Evolutionary conservation across 1,140 invertebrate species (phyloP), one percentile per base, ranked within the genome.

Genomic region (Papilio dardanus): DNA sequence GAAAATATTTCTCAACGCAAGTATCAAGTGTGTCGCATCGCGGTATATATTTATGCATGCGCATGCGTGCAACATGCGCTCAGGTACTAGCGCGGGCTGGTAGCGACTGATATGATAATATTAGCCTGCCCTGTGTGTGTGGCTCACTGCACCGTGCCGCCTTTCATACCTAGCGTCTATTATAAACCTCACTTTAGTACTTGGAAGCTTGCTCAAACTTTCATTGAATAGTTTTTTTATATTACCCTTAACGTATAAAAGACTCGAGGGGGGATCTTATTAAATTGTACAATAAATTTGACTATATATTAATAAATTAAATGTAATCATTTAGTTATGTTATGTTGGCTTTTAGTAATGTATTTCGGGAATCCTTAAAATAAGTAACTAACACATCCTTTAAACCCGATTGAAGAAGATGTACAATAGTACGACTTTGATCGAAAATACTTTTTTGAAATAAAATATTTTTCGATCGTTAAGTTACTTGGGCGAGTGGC

Each of bases 31-130:
- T 21, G 50, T 31, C 46, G 3, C 28, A 54, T 75, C 82, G 82
- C 68, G 77, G 78, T 88, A 82, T 76, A 83, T 76, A 85, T 80
- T 83, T 81, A 82, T 77, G 79, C 84, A 87, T 87, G 85, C 85
- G 85, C 86, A 84, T 90, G 86, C 87, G 88, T 88, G 85, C 79
- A 84, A 83, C 86, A 84, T 85, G 85, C 84, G 83, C 83, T 82
- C 84, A 83, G 82, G 83, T 88, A 87, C 50, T 42, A 71, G 69
- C 30, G 69, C 33, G 40, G 71, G 73, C 67, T 73, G 46, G 71
- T 81, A 82, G 78, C 76, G 74, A 82, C 81, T 88, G 86, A 88
- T 88, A 87, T 86, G 87, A 88, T 87, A 88, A 86, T 86, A 85
- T 81, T 83, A 77, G 77, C 76, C 74, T 75, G 66, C 74, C 7